These are phyloP conservation scores for Unio pictorum DNA, from an alignment of 2,888 invertebrate species.

Conservation along the genomic window DNA sequence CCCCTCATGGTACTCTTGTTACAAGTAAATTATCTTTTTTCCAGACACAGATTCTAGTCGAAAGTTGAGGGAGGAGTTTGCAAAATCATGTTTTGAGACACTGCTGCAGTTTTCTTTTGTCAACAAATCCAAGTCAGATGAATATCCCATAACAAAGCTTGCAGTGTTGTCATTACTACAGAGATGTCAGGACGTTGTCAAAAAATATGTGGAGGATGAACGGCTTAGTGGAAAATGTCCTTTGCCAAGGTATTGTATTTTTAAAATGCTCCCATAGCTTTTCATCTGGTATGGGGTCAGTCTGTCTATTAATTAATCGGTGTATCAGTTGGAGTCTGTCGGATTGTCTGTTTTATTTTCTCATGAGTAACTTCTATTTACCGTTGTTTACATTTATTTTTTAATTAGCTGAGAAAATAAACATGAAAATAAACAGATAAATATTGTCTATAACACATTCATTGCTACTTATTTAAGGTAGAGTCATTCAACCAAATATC, in stretches of 20 bases:
- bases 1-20: background rate
- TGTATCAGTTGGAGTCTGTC: too few species aligned
- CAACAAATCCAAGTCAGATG: conserved; percentile 67
- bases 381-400: too few species aligned
- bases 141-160: conserved; percentile 75
- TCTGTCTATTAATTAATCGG: too few species aligned
- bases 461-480: too few species aligned
- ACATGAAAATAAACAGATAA: too few species aligned
- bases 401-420: too few species aligned
- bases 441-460: too few species aligned
- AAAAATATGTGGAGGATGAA: conserved; percentile 89
- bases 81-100: conserved; percentile 96
- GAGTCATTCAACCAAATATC: too few species aligned
- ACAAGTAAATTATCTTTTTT: conserved; percentile 18
- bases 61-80: conserved; percentile 92
- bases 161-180: conserved; percentile 94
- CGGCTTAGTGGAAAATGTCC: conserved; percentile 88
- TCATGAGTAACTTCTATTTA: too few species aligned
- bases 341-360: too few species aligned
- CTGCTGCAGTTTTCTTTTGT: conserved; percentile 89
- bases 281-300: too few species aligned
- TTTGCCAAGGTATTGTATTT: conserved; percentile 79
- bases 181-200: conserved; percentile 92
- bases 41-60: conserved; percentile 83
- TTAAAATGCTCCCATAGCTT: too few species aligned